Percentiles rank a stretch among this genome's conserved stretches.
These are phyloP conservation scores for Galemys pyrenaicus DNA, from an alignment of 2,113 vertebrate genomes.

Conservation along the genomic window DNA sequence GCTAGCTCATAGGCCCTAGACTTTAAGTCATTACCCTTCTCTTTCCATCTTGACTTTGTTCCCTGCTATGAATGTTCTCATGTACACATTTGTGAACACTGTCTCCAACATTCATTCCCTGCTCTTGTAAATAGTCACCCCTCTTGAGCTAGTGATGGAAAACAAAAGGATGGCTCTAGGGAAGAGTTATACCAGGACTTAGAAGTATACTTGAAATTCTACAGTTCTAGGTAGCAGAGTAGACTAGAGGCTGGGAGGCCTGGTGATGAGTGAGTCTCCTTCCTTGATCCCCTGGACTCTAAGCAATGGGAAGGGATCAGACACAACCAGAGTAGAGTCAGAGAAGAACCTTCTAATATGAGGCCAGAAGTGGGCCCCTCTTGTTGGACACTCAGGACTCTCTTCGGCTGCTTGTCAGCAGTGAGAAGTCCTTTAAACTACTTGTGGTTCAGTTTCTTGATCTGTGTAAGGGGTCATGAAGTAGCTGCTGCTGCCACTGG, in stretches of 20 bases:
- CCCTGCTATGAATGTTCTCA: background rate
- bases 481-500: background rate
- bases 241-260: background rate
- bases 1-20: background rate
- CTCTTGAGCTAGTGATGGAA: background rate
- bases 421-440: slow-evolving; percentile 31
- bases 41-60: background rate
- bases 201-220: background rate
- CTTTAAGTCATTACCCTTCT: background rate
- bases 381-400: background rate
- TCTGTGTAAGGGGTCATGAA: background rate
- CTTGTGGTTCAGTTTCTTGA: background rate
- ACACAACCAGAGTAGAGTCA: background rate
- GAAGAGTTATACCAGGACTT: background rate
- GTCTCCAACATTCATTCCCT: background rate
- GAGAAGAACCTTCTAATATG: background rate
- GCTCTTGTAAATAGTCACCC: background rate
- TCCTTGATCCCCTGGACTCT: background rate
- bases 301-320: background rate
- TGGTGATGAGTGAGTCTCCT: background rate
- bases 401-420: background rate
- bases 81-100: background rate
- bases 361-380: background rate
- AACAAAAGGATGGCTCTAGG: background rate
- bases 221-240: background rate